phyloP scores from a whole-genome alignment of 2,113 vertebrate genomes.

The Aspidoscelis tigris region DNA sequence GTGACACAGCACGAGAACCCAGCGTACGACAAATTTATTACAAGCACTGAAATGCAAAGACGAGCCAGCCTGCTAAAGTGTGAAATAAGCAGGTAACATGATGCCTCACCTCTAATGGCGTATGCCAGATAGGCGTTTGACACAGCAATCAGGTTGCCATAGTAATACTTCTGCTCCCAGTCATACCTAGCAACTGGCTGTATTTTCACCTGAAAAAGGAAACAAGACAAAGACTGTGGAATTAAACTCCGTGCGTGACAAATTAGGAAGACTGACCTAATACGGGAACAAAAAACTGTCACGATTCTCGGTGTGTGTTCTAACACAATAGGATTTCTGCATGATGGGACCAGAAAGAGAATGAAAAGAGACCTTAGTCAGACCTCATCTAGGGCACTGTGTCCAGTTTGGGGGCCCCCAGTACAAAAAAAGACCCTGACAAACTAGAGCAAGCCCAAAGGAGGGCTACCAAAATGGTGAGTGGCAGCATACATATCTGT shows the following conservation, averaged over 20 bases:
- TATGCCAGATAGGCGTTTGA: conserved; percentile 96
- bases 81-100: background rate
- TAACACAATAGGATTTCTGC: no score
- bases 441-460: no score
- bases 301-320: no score
- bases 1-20: background rate
- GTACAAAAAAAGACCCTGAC: no score
- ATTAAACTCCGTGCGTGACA: background rate
- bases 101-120: conserved; percentile 90
- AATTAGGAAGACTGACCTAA: background rate
- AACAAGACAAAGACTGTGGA: conserved; percentile 29
- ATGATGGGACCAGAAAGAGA: background rate
- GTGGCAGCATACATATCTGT: no score
- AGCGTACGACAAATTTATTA: background rate
- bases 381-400: no score
- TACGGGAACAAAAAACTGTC: background rate
- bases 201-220: conserved; percentile 91
- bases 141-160: conserved; percentile 95
- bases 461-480: no score
- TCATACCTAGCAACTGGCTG: conserved; percentile 97
- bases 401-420: no score
- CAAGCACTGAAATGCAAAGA: rapidly evolving
- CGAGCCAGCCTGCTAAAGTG: background rate
- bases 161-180: conserved; percentile 99
- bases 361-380: background rate